Evolutionary conservation across 2,797 vertebrate species (phyloP).

Genomic region (Neosalanx taihuensis): DNA sequence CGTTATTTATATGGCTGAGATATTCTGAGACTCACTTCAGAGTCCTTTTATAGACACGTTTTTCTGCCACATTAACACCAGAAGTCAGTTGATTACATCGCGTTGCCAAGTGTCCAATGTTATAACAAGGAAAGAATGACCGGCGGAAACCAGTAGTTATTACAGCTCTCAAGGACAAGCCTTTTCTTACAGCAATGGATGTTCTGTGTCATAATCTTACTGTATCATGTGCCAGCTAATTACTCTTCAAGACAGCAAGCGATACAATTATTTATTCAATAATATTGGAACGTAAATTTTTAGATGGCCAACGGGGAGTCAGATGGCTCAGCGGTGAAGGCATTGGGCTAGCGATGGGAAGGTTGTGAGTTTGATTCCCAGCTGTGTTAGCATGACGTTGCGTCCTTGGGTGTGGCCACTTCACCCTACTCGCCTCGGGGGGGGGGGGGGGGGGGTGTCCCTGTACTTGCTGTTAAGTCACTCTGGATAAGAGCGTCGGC

Average conservation of each 20-base stretch:
- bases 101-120: background rate
- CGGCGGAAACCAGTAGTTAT: background rate
- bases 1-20: background rate
- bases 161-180: background rate
- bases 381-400: too few relatives aligned
- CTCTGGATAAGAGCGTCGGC: too few relatives aligned
- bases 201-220: background rate
- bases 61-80: background rate
- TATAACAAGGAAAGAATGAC: background rate
- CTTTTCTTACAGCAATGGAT: background rate
- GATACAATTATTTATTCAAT: background rate
- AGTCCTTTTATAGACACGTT: background rate
- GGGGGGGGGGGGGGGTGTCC: too few relatives aligned
- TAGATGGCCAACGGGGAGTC: too few relatives aligned
- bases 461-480: too few relatives aligned
- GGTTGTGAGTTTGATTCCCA: too few relatives aligned
- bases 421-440: too few relatives aligned
- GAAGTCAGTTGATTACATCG: background rate
- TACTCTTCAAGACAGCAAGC: background rate
- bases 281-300: background rate
- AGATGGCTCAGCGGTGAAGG: too few relatives aligned
- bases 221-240: background rate
- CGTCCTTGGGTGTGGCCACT: too few relatives aligned
- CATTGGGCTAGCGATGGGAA: too few relatives aligned
- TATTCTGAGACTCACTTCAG: background rate